phyloP scores from a whole-genome alignment of 2,888 invertebrate genomes.

The Drosophila austrosaltans region DNA sequence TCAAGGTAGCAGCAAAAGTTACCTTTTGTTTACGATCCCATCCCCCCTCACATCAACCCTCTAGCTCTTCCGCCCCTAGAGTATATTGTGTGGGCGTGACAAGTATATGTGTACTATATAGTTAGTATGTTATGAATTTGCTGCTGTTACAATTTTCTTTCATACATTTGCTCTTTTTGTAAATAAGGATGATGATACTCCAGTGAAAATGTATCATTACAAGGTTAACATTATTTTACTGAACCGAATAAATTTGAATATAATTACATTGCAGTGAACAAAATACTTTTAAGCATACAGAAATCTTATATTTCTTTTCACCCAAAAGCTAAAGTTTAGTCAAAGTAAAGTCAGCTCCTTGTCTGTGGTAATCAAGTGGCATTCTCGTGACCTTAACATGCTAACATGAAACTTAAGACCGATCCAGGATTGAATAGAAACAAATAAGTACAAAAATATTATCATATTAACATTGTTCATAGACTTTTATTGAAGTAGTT shows the following conservation, averaged over 20 bases:
- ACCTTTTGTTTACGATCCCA: conserved; percentile 45
- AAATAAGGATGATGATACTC: neutral
- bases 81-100: conserved; percentile 66
- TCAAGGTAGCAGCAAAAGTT: conserved; percentile 36
- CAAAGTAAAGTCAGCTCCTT: too few species aligned
- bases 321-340: too few species aligned
- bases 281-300: neutral
- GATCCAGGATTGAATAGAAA: too few species aligned
- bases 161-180: conserved; percentile 39
- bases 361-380: too few species aligned
- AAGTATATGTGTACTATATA: conserved; percentile 33
- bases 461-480: too few species aligned
- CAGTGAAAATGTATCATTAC: neutral
- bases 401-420: too few species aligned
- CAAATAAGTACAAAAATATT: too few species aligned
- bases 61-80: neutral
- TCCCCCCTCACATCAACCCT: too few species aligned
- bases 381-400: too few species aligned
- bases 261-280: neutral
- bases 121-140: conserved; percentile 30
- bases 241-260: neutral
- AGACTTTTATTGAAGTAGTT: too few species aligned
- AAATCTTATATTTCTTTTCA: neutral
- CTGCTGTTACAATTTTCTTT: conserved; percentile 53
- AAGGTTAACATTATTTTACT: neutral